Evolutionary conservation across 2,888 invertebrate genomes (phyloP), one percentile per base, ranked within the genome.

Genomic region (Chromoteleia sp.): DNA sequence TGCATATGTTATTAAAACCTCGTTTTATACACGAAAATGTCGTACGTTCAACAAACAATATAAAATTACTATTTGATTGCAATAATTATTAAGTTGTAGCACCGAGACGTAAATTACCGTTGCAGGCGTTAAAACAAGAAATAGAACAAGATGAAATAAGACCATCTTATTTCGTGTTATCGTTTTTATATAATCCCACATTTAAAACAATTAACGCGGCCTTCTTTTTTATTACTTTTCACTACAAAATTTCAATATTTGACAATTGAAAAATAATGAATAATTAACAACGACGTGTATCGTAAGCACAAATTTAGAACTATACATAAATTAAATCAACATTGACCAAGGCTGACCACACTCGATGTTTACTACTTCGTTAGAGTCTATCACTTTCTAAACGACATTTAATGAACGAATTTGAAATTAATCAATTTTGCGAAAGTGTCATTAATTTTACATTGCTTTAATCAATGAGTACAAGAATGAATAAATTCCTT

Each of bases 281-380:
- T 1, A 8, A 8, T 6, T 1, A 33, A 33, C 10, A 4, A 8
- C 33, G 33, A 33, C 5, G 5, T 3, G 10, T 8, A 4, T 4
- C 5, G 10, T 8, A 8, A 8, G 2, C 33, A 33, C 1, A 29
- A 52, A 29, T 54, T 63, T 61, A 39, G 41, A 21, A 17, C 15
- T 25, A 52, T 4, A 19, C 29, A 43, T 29, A 30, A 41, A 41
- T 54, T 56, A 43, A 75, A 30, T 68, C 43, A 58, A 48, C 50
- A 30, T 58, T 71, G 19, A 36, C 61, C 82, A 74, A 81, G 86
- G 83, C 85, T 86, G 86, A 86, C 84, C 73, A 15, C 67, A 85
- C 79, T 70, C 71, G 82, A 25, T 67, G 56, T 70, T 84, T 85
- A 85, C 86, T 85, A 86, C 86, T 86, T 77, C 76, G 33, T 52